Evolutionary conservation across 2,888 invertebrate species (phyloP), one percentile per base, ranked within the genome.

Genomic region (Lordiphosa andalusiaca): DNA sequence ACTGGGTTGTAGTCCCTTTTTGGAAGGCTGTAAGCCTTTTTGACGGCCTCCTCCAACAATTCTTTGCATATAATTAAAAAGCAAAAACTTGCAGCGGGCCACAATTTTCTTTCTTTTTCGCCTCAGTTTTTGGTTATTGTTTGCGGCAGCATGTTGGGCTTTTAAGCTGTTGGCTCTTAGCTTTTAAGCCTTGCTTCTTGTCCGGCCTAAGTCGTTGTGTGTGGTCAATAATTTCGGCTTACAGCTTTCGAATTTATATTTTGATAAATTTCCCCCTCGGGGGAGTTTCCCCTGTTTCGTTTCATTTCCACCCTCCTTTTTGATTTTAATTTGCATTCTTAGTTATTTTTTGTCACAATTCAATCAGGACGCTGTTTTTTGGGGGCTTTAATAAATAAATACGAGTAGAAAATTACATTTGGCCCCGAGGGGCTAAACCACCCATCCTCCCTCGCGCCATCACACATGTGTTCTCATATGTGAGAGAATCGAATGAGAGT

Each of bases 21-120:
- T 68, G 53, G 64, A 37, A 53, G 57, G 21, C 13, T 70, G 74
- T 48, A 65, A 56, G 73, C 56, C 64, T 69, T 74, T 82, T 84
- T 74, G 68, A 71, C 82, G 71, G 73, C 73, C 71, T 57, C 61
- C 71, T 69, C 48, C 69, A 65, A 70, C 73, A 73, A 72, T 76
- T 71, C 67, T 71, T 74, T 81, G 82, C 78, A 80, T 82, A 82
- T 84, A 80, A 80, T 80, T 84, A 84, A 81, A 73, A 72, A 62
- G 46, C 39, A 41, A 23, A 33, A 54, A 42, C 39, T 38, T 48
- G 35, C 37, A 54, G 71, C 56, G 3, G 19, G 19, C 25, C 10
- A 67, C 67, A 77, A 40, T 30, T 51, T 53, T 46, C 40, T 36
- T n/a, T 19, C 51, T 44, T 46, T 46, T 56, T 39, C 49, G 47